phyloP scores from a whole-genome alignment of 1,140 invertebrate species.

The Eurosta solidaginis region DNA sequence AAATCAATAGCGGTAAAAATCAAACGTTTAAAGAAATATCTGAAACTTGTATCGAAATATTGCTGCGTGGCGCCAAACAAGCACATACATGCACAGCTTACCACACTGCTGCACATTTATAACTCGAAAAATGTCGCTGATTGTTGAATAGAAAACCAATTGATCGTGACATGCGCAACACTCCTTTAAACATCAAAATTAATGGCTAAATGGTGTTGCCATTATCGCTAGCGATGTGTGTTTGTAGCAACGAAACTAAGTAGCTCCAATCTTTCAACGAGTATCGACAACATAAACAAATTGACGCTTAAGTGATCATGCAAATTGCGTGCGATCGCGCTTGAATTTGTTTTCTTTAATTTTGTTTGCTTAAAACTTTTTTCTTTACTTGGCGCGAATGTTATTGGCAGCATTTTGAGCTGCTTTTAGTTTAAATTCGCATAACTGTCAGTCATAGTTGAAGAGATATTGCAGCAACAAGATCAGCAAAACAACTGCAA shows the following conservation, averaged over 20 bases:
- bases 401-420: background rate
- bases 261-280: background rate
- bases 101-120: background rate
- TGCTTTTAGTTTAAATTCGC: background rate
- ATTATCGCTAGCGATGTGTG: background rate
- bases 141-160: background rate
- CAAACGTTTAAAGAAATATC: background rate
- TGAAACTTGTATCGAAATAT: background rate
- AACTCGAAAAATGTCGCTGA: background rate
- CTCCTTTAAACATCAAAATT: conserved; percentile 17
- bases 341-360: too few relatives aligned
- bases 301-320: background rate
- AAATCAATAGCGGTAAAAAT: background rate
- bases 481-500: too few relatives aligned
- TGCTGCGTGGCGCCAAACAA: background rate
- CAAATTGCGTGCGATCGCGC: conserved; percentile 8
- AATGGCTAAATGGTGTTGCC: conserved; percentile 19
- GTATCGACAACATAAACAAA: background rate
- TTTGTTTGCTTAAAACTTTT: background rate
- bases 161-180: conserved; percentile 19
- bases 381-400: background rate
- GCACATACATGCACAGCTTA: background rate
- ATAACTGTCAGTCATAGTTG: background rate
- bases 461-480: too few relatives aligned
- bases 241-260: background rate